phyloP scores from a whole-genome alignment of 1,140 invertebrate genomes.

The Trichomalopsis sarcophagae region DNA sequence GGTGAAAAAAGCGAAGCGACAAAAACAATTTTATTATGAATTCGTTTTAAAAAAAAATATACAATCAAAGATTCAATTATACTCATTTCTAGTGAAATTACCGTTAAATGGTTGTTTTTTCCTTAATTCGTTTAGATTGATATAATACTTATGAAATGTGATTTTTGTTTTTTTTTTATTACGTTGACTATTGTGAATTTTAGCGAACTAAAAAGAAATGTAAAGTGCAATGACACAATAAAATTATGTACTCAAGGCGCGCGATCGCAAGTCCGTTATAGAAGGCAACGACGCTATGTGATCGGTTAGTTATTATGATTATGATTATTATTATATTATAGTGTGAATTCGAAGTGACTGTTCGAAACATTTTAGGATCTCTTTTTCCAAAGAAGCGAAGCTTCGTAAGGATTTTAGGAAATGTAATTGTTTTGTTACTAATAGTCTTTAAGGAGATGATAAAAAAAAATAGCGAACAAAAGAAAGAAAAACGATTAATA shows the following conservation, averaged over 20 bases:
- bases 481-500: slow-evolving; percentile 6
- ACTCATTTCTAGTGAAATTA: slow-evolving; percentile 14
- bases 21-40: slow-evolving; percentile 11
- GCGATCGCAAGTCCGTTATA: slow-evolving; percentile 42
- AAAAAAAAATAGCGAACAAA: slow-evolving; percentile 41
- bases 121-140: slow-evolving; percentile 24
- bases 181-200: slow-evolving; percentile 29
- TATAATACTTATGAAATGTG: not conserved
- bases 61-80: not conserved
- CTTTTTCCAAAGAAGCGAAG: slow-evolving; percentile 52
- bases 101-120: not conserved
- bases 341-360: slow-evolving; percentile 43
- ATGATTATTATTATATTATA: slow-evolving; percentile 45
- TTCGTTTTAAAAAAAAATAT: not conserved
- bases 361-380: slow-evolving; percentile 49
- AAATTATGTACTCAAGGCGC: slow-evolving; percentile 47
- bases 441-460: slow-evolving; percentile 35
- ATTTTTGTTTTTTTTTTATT: not conserved
- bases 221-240: slow-evolving; percentile 48
- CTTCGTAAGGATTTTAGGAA: slow-evolving; percentile 49
- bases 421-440: slow-evolving; percentile 48
- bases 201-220: slow-evolving; percentile 5
- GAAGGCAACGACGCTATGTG: slow-evolving; percentile 47
- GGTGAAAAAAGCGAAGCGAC: slow-evolving; percentile 1
- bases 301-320: slow-evolving; percentile 38